Evolutionary conservation across 2,888 invertebrate species (phyloP).

Genomic region (Ypsolopha scabrella): DNA sequence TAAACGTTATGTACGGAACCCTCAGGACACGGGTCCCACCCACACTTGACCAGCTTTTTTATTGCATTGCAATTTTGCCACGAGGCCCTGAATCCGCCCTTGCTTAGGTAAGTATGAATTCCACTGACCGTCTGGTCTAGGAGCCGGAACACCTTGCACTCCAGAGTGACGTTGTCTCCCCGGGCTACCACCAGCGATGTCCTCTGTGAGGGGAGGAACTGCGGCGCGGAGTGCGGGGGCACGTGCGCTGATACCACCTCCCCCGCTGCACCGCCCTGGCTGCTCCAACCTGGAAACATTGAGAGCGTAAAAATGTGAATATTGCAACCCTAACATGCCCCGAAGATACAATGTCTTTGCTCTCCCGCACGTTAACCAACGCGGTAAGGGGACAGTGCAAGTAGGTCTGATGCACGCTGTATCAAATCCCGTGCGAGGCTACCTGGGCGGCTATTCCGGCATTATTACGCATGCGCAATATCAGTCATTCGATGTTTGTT

Average conservation of each 20-base stretch:
- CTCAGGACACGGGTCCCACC: too few relatives aligned
- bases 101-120: not conserved
- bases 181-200: not conserved
- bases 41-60: too few relatives aligned
- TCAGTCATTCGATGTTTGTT: too few relatives aligned
- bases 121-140: not conserved
- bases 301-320: not conserved
- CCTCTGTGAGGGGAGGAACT: not conserved
- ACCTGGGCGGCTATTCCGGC: too few relatives aligned
- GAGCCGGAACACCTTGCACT: not conserved
- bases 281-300: not conserved
- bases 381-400: too few relatives aligned
- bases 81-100: not conserved
- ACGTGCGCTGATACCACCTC: not conserved
- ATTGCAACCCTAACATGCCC: not conserved
- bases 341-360: too few relatives aligned
- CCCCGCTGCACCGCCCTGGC: not conserved
- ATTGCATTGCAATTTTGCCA: too few relatives aligned
- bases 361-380: too few relatives aligned
- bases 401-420: too few relatives aligned
- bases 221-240: not conserved
- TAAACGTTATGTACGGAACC: too few relatives aligned
- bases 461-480: too few relatives aligned
- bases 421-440: too few relatives aligned
- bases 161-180: not conserved